A percentile compares a stretch with the other conserved stretches of the same genome.
Evolutionary conservation across 2,113 vertebrate genomes (phyloP).

Genomic region (Myotis brandtii): DNA sequence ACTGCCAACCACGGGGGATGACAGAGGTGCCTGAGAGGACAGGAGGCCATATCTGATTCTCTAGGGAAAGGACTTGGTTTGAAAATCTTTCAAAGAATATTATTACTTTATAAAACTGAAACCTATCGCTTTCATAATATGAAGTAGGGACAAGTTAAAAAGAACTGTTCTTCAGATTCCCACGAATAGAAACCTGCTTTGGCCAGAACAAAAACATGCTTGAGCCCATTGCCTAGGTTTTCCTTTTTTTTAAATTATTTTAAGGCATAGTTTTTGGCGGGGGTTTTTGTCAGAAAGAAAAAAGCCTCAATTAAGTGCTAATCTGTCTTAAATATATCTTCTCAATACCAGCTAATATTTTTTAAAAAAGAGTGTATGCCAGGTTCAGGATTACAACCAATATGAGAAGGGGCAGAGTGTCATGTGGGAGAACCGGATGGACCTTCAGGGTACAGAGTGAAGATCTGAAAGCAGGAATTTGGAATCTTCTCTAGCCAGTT

Average conservation of each 20-base stretch:
- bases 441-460: background rate
- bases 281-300: background rate
- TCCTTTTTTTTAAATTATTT: slow-evolving; percentile 6
- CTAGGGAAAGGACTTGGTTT: background rate
- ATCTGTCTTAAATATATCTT: slow-evolving; percentile 38
- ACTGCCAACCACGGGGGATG: background rate
- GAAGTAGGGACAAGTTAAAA: background rate
- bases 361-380: background rate
- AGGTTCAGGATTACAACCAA: background rate
- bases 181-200: slow-evolving; percentile 6
- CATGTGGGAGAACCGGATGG: background rate
- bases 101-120: background rate
- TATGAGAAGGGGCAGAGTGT: rapidly evolving
- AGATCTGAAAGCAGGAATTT: background rate
- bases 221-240: background rate
- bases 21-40: background rate
- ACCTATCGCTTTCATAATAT: background rate
- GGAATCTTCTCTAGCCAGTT: background rate
- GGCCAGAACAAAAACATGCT: background rate
- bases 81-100: slow-evolving; percentile 22
- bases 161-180: background rate
- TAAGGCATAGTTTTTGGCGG: background rate
- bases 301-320: background rate
- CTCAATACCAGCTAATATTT: background rate
- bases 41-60: background rate